Evolutionary conservation across 2,797 vertebrate species (phyloP).

Genomic region (Strix occidentalis): DNA sequence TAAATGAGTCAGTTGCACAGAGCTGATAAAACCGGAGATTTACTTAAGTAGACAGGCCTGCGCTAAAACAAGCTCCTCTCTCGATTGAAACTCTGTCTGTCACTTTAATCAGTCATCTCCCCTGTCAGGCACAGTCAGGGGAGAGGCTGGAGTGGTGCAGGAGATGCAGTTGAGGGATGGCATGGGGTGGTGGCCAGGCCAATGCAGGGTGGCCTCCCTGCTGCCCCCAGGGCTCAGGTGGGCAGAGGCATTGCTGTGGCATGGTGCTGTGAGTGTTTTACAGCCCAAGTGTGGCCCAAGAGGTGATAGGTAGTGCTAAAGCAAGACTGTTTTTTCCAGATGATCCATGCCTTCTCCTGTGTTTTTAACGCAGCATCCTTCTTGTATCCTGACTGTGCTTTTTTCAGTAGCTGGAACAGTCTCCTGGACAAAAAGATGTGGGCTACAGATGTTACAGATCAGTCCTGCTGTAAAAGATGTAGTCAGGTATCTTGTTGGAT

Average conservation of each 20-base stretch:
- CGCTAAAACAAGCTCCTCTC: conserved; percentile 66
- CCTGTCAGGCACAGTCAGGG: conserved; percentile 36
- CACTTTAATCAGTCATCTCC: conserved; percentile 56
- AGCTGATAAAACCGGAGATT: conserved; percentile 77
- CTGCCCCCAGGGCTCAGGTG: neutral
- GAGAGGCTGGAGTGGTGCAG: conserved; percentile 45
- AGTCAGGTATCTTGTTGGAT: neutral
- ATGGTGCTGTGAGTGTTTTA: fast-evolving
- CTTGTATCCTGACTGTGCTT: neutral
- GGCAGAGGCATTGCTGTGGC: neutral
- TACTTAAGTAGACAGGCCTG: conserved; percentile 69
- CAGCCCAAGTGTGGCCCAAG: neutral
- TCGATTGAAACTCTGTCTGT: conserved; percentile 61
- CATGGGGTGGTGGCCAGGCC: neutral
- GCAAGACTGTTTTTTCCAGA: neutral
- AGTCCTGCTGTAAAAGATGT: neutral
- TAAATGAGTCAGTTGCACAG: conserved; percentile 71
- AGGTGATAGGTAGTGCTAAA: conserved; percentile 16
- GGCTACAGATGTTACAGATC: neutral
- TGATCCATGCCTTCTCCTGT: neutral
- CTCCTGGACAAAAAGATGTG: neutral
- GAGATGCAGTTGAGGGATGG: neutral
- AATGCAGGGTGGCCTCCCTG: fast-evolving
- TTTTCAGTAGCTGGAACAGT: neutral
- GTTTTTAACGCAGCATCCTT: neutral